Percentiles rank a stretch among this genome's conserved stretches.
These are phyloP conservation scores for Gibbula magus DNA, from an alignment of 2,888 invertebrate genomes.

Conservation along the genomic window DNA sequence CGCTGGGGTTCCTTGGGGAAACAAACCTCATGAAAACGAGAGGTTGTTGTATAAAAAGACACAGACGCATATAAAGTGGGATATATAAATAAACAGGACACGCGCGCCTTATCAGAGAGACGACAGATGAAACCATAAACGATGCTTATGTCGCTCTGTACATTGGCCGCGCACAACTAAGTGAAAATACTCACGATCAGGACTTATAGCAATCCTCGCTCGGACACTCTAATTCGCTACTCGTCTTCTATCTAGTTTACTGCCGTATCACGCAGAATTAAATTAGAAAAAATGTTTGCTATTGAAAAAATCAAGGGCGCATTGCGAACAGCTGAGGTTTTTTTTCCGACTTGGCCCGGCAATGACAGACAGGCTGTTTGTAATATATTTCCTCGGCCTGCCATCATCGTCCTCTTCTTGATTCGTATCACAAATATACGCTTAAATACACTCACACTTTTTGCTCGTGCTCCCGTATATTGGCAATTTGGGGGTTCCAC, in stretches of 20 bases:
- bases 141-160: background rate
- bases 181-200: background rate
- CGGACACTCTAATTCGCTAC: background rate
- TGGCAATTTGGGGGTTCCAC: background rate
- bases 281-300: background rate
- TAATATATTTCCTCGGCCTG: conserved; percentile 1
- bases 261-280: background rate
- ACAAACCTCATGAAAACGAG: background rate
- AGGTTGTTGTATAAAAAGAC: background rate
- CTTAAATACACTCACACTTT: background rate
- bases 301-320: too few relatives aligned
- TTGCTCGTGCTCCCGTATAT: background rate
- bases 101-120: background rate
- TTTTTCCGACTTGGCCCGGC: background rate
- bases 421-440: conserved; percentile 6
- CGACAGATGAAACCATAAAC: conserved; percentile 18
- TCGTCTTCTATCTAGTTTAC: background rate
- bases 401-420: background rate
- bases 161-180: background rate
- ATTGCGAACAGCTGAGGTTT: background rate
- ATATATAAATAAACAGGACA: conserved; percentile 4
- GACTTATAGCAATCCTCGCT: background rate
- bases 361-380: conserved; percentile 17
- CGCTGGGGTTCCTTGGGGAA: background rate
- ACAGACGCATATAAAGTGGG: background rate